phyloP scores from a whole-genome alignment of 2,888 invertebrate genomes.

The Mactromeris polynyma region DNA sequence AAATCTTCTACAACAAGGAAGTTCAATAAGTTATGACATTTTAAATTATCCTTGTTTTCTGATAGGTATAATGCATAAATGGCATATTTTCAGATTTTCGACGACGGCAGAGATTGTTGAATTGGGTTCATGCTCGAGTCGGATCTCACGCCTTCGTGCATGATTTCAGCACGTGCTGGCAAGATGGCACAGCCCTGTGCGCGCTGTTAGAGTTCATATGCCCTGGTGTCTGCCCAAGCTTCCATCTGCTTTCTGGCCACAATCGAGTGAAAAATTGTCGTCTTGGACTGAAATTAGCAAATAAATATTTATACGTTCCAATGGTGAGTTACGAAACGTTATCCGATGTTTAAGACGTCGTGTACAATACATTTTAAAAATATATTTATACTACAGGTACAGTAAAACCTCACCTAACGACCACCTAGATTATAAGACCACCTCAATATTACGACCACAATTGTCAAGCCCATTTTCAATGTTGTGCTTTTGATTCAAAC shows the following conservation, averaged over 20 bases:
- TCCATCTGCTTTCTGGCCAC: conserved; percentile 82
- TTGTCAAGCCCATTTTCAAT: no score
- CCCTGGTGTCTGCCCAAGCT: conserved; percentile 86
- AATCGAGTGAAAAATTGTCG: conserved; percentile 85
- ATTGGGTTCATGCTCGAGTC: conserved; percentile 79
- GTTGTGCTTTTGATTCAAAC: no score
- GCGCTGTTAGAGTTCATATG: conserved; percentile 85
- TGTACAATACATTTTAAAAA: no score
- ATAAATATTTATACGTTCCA: conserved; percentile 81
- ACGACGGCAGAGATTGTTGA: conserved; percentile 74
- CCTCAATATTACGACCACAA: no score
- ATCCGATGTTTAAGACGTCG: no score
- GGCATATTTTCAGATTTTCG: conserved; percentile 69
- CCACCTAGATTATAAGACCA: no score
- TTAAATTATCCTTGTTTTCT: no score
- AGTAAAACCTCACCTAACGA: no score
- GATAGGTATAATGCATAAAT: not conserved
- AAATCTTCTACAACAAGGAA: no score
- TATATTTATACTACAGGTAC: no score
- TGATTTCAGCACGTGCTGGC: conserved; percentile 85
- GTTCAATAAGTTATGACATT: no score
- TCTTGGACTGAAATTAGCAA: conserved; percentile 84
- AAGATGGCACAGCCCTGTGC: conserved; percentile 86
- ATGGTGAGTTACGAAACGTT: no score
- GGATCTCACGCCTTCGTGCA: conserved; percentile 66